phyloP scores from a whole-genome alignment of 2,113 vertebrate genomes.

The Nothobranchius furzeri region DNA sequence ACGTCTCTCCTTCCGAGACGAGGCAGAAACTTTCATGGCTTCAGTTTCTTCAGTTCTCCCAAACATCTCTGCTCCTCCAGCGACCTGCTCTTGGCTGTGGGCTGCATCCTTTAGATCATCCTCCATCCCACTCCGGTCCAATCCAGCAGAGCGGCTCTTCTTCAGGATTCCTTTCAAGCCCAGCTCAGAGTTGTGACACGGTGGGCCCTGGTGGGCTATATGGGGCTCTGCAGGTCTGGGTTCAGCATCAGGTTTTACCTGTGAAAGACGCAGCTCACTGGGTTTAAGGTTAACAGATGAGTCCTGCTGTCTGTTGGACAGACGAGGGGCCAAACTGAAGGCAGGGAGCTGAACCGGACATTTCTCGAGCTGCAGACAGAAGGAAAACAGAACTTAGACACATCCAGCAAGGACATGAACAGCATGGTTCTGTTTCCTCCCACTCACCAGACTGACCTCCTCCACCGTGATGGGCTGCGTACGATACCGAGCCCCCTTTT shows the following conservation, averaged over 20 bases:
- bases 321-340: constrained; percentile 63
- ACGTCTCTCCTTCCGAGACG: constrained; percentile 18
- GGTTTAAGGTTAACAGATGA: constrained; percentile 77
- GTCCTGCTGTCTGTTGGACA: constrained; percentile 75
- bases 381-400: neutral
- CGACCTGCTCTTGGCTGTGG: constrained; percentile 42
- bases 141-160: constrained; percentile 61
- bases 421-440: neutral
- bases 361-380: constrained; percentile 66
- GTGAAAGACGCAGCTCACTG: constrained; percentile 71
- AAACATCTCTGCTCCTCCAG: constrained; percentile 4
- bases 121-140: constrained; percentile 32
- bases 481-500: constrained; percentile 79
- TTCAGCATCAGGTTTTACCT: constrained; percentile 23
- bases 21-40: neutral
- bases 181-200: constrained; percentile 45
- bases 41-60: constrained; percentile 9
- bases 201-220: constrained; percentile 20
- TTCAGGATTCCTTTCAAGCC: constrained; percentile 77
- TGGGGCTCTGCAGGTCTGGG: neutral
- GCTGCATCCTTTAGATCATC: constrained; percentile 2
- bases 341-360: constrained; percentile 75
- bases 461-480: constrained; percentile 82
- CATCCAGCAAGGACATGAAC: no score
- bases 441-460: constrained; percentile 77